Evolutionary conservation across 1,140 invertebrate species (phyloP).

Genomic region (Saccostrea echinata): DNA sequence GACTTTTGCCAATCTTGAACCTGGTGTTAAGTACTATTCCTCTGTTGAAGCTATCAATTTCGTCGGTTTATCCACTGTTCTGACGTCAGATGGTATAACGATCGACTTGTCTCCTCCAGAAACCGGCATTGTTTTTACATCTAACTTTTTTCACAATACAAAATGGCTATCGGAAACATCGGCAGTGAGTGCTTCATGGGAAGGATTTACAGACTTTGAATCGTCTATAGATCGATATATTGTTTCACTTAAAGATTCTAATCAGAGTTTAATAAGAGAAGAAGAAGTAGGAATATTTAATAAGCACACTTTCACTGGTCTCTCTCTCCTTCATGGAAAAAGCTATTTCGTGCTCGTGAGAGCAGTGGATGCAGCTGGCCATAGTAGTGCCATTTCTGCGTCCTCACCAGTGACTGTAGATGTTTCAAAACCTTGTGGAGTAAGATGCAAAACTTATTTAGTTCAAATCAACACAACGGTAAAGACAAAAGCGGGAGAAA

Average conservation of each 20-base stretch:
- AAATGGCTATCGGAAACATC: slow-evolving; percentile 38
- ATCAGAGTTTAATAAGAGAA: background rate
- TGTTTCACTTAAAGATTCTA: slow-evolving; percentile 44
- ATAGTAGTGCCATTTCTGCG: slow-evolving; percentile 35
- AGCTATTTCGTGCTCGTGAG: slow-evolving; percentile 54
- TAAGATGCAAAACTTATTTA: slow-evolving; percentile 42
- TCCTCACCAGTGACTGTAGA: slow-evolving; percentile 59
- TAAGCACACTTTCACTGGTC: slow-evolving; percentile 3
- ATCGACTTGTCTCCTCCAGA: slow-evolving; percentile 45
- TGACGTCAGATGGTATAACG: slow-evolving; percentile 54
- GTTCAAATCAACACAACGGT: background rate
- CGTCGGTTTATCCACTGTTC: slow-evolving; percentile 25
- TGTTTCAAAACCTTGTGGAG: slow-evolving; percentile 53
- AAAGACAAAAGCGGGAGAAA: background rate
- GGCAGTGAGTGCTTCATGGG: slow-evolving; percentile 57
- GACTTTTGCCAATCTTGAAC: slow-evolving; percentile 16
- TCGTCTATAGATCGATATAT: slow-evolving; percentile 57
- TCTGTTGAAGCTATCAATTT: slow-evolving; percentile 48
- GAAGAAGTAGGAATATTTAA: slow-evolving; percentile 42
- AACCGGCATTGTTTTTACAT: slow-evolving; percentile 50
- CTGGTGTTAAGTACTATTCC: slow-evolving; percentile 49
- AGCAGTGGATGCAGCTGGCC: slow-evolving; percentile 63
- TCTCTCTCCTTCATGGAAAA: slow-evolving; percentile 45
- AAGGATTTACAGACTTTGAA: slow-evolving; percentile 62
- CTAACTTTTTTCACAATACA: slow-evolving; percentile 28